Base-by-base conservation (phyloP, 2,113 vertebrate species). In the Dolichallabes microphthalmus region DNA sequence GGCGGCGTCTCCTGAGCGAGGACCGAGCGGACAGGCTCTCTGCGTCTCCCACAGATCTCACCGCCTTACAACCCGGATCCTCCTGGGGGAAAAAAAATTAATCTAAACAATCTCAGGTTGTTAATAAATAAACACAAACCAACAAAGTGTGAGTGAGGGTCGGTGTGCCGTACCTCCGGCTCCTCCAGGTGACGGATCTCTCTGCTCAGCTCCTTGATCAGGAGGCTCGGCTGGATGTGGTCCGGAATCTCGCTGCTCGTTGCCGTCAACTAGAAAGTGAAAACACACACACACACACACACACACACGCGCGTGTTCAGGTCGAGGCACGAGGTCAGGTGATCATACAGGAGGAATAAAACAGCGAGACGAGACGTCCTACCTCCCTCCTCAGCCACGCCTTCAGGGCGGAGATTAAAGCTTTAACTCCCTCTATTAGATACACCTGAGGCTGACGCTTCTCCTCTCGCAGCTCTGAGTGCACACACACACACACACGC, bases 331-430 rank as follows among this genome's bases (percentile, higher is more conserved):
- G n/a, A 3, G 61, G 30, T 68, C 64, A 32, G 64, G 30, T 17
- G 27, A 15, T 19, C 8, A 32, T 8, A 68, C 4, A 19, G 9
- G 7, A 69, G 19, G 1, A 61, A 75, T 53, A 75, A 75, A 6
- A 22, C 30, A 19, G 32, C 7, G 19, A 20, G 19, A 73, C 11
- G 1, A n/a, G 22, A 55, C 14, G 53, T 25, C 50, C 55, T 89
- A 99, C 98, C 93, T 99, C 98, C 94, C 98, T 96, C 91, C 97
- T 99, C 94, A 99, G 95, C 98, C 98, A 99, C 64, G 95, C 94
- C 89, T 96, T 98, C 92, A 99, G 96, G 93, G 98, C 96, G 86
- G 94, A 89, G 88, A 97, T 98, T 94, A 99, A 95, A 92, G 97
- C 96, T 93, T 98, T 99, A 86, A 99, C 96, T 90, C 98, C 98